phyloP scores from a whole-genome alignment of 1,140 invertebrate species.

The Lineus longissimus region DNA sequence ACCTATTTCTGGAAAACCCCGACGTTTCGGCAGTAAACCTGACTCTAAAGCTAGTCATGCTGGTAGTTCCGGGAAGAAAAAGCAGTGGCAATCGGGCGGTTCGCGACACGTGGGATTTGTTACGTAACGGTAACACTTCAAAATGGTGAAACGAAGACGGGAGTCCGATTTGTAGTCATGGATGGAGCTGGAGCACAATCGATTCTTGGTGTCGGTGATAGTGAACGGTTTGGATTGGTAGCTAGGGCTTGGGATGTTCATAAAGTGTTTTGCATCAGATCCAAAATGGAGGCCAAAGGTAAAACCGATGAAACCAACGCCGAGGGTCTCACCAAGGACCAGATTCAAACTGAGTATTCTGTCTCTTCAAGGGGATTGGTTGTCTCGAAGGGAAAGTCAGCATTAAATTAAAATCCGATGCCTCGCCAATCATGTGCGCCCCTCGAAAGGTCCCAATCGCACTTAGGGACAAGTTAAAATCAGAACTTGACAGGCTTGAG shows the following conservation, averaged over 20 bases:
- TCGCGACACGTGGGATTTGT: no score
- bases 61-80: no score
- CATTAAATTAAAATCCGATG: constrained; percentile 5
- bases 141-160: no score
- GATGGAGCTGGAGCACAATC: no score
- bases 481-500: constrained; percentile 3
- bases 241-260: not conserved
- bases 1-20: no score
- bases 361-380: not conserved
- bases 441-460: not conserved
- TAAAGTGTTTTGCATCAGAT: not conserved
- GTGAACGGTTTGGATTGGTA: not conserved
- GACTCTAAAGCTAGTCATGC: no score
- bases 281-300: not conserved
- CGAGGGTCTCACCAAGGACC: not conserved
- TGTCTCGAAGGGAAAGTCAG: not conserved
- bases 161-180: no score
- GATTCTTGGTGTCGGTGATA: not conserved
- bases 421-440: constrained; percentile 8
- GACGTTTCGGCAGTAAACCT: no score
- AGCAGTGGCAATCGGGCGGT: no score
- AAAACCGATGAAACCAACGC: not conserved
- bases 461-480: constrained; percentile 11
- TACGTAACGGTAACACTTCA: no score
- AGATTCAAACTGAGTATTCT: not conserved